A percentile compares a stretch with the other conserved stretches of the same genome.
phyloP scores from a whole-genome alignment of 2,797 vertebrate genomes.

The Hafferia zeledoni region DNA sequence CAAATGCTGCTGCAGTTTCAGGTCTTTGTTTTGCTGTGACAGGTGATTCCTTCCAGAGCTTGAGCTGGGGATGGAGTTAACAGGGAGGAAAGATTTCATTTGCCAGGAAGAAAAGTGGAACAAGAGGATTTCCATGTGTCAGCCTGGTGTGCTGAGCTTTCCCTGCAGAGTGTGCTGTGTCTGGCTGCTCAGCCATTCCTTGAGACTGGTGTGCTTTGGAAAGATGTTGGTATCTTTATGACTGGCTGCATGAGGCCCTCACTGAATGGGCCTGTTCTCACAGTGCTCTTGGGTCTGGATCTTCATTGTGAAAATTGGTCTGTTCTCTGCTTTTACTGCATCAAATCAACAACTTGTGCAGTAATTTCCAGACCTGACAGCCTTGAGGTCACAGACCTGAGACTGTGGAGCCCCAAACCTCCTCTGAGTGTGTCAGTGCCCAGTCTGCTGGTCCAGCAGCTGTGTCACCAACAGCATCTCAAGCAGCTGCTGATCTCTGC shows the following conservation, averaged over 20 bases:
- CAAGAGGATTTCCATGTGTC: neutral
- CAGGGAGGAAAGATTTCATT: neutral
- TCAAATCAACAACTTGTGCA: neutral
- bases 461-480: neutral
- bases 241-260: neutral
- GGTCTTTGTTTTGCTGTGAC: neutral
- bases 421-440: neutral
- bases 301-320: neutral
- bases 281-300: neutral
- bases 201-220: neutral
- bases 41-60: neutral
- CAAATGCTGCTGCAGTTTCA: neutral
- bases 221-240: rapidly evolving
- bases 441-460: neutral
- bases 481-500: neutral
- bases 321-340: neutral
- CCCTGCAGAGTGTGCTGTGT: neutral
- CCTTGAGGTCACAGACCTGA: neutral
- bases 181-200: neutral
- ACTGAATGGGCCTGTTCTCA: neutral
- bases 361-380: neutral
- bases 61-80: neutral
- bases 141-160: neutral
- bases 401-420: neutral
- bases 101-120: neutral